phyloP scores from a whole-genome alignment of 1,140 invertebrate genomes.

The Archivesica marissinica region DNA sequence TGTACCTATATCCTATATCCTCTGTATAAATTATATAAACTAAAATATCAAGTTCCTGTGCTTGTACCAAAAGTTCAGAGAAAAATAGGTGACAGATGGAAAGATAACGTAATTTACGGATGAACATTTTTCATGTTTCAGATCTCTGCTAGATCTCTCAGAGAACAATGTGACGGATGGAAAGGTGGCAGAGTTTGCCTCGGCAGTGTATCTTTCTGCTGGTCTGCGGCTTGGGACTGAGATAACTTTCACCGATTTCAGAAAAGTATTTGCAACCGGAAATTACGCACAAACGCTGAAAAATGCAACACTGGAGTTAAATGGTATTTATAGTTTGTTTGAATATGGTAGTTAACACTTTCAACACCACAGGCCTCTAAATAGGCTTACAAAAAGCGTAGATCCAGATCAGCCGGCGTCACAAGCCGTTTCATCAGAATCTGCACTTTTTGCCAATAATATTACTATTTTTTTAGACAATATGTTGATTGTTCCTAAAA shows the following conservation, averaged over 20 bases:
- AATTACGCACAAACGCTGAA: conserved; percentile 26
- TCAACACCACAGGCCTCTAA: too few species aligned
- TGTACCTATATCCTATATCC: too few species aligned
- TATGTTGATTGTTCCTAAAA: too few species aligned
- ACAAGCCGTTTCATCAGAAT: too few species aligned
- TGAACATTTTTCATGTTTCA: conserved; percentile 4
- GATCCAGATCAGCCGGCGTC: too few species aligned
- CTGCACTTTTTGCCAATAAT: too few species aligned
- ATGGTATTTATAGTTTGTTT: conserved; percentile 30
- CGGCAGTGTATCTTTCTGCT: conserved; percentile 33
- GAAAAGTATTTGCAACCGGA: conserved; percentile 40
- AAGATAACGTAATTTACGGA: not conserved
- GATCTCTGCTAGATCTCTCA: conserved; percentile 55
- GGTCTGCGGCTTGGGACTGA: conserved; percentile 27
- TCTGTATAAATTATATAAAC: too few species aligned
- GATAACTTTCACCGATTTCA: conserved; percentile 50
- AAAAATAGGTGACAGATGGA: not conserved
- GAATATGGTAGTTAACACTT: too few species aligned
- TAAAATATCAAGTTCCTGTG: too few species aligned
- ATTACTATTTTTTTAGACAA: too few species aligned
- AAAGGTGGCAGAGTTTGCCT: conserved; percentile 18
- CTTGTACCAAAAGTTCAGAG: too few species aligned
- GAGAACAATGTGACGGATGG: conserved; percentile 30
- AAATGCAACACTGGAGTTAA: conserved; percentile 36
- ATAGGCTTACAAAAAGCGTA: too few species aligned